Conservation (phyloP, 1,140 invertebrate genomes). For the Macrocentrus cingulum region DNA sequence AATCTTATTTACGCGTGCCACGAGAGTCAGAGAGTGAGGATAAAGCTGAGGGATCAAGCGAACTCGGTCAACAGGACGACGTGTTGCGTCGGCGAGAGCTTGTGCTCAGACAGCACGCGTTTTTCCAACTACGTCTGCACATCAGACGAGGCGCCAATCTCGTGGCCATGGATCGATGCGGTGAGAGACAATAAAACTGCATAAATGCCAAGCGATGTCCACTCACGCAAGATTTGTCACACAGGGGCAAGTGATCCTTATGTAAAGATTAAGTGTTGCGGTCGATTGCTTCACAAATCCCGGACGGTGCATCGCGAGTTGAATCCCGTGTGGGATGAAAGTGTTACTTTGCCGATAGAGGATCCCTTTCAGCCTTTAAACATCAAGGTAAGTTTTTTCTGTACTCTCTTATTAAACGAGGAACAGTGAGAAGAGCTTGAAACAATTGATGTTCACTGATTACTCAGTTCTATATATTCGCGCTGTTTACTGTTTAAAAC, state of each 20-base stretch:
- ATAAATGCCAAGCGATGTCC: not conserved
- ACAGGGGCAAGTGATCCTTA: constrained; percentile 96
- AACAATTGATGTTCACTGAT: too few species aligned
- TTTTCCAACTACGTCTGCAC: constrained; percentile 87
- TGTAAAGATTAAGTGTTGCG: constrained; percentile 93
- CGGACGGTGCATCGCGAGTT: constrained; percentile 87
- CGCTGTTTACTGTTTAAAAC: too few species aligned
- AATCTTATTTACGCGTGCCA: constrained; percentile 3
- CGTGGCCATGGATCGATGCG: constrained; percentile 91
- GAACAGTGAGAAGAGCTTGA: too few species aligned
- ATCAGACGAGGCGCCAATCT: constrained; percentile 85
- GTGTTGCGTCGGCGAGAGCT: constrained; percentile 67
- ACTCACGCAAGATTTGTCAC: not conserved
- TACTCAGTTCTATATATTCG: too few species aligned
- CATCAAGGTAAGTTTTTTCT: constrained; percentile 81
- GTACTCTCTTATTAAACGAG: too few species aligned
- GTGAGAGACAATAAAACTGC: constrained; percentile 58
- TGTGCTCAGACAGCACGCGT: constrained; percentile 78
- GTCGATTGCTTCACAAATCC: constrained; percentile 89
- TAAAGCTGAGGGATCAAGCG: constrained; percentile 29
- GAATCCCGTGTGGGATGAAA: constrained; percentile 95
- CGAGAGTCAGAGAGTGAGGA: not conserved
- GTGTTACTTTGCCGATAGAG: constrained; percentile 91
- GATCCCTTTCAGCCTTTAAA: constrained; percentile 87
- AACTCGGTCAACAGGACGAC: constrained; percentile 61